Conservation (phyloP, 1,140 invertebrate species). For the Penaeus vannamei region DNA sequence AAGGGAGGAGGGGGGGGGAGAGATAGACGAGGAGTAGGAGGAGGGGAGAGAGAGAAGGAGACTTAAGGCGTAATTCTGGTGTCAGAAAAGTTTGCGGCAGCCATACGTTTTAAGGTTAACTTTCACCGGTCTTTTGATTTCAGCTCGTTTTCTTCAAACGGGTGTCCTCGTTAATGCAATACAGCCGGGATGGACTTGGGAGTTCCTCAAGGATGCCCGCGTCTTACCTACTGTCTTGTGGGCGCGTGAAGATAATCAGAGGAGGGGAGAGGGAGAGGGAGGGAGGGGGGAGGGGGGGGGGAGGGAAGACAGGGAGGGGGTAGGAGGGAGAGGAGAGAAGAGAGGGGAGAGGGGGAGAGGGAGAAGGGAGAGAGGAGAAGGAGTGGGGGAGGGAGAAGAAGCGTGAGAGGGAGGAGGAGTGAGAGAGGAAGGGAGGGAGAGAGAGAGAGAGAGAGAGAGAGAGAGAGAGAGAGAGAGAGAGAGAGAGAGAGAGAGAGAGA, state of each 20-base stretch:
- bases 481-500: slow-evolving; percentile 7
- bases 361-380: slow-evolving; percentile 48
- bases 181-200: too few relatives aligned
- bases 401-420: background rate
- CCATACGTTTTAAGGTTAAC: too few relatives aligned
- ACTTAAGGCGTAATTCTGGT: background rate
- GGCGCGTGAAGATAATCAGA: background rate
- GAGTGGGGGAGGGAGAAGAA: background rate
- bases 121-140: too few relatives aligned
- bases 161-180: too few relatives aligned
- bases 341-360: background rate
- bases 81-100: too few relatives aligned
- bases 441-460: slow-evolving; percentile 48
- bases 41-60: slow-evolving; percentile 23
- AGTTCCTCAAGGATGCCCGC: too few relatives aligned
- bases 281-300: background rate
- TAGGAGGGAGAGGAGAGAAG: background rate
- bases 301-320: background rate
- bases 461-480: slow-evolving; percentile 35
- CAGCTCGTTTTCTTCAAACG: too few relatives aligned
- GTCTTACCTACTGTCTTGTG: too few relatives aligned
- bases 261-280: background rate
- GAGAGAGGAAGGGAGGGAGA: background rate
- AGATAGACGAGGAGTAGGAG: background rate
- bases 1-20: background rate